Base-by-base conservation (phyloP, 2,888 invertebrate species). In the Scaptodrosophila latifasciaeformis region DNA sequence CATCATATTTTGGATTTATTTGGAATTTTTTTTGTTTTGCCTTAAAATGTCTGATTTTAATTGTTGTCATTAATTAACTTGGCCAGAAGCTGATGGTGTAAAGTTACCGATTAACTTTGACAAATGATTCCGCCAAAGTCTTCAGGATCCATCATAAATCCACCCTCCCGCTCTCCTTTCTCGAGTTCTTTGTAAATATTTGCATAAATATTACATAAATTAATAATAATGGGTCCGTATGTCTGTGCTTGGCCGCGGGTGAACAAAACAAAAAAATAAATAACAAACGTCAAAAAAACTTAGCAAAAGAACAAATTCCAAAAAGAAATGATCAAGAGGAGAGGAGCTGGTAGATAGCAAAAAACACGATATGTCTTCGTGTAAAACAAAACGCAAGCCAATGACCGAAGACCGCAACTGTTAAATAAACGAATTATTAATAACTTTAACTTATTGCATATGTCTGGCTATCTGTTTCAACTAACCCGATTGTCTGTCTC, bases 341-440 rank as follows among this genome's bases (percentile, higher is more conserved):
- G 29, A 29, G 29, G 29, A 7, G 10, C 6, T 10, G 6, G 10
- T 29, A 29, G 29, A 7, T 29, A 29, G 10, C 10, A 29, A n/a
- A n/a, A n/a, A n/a, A n/a, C n/a, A n/a, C n/a, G n/a, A n/a, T n/a
- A n/a, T n/a, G n/a, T n/a, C 24, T 24, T 24, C 24, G 24, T n/a
- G n/a, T n/a, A n/a, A n/a, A n/a, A n/a, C n/a, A n/a, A n/a, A n/a
- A 42, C 12, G n/a, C 13, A 37, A 76, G 72, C 80, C 72, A 72
- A 79, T 75, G 81, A 75, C 81, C 75, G 79, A 61, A 63, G 54
- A 21, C 51, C 65, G 21, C 19, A 61, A 60, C 69, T 56, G 65
- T 65, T 71, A 58, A 71, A 68, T 71, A 68, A 68, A 65, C 62
- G 56, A 65, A 72, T 57, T 71, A 69, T 71, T 64, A 70, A 67